A percentile compares a stretch with the other conserved stretches of the same genome.
Conservation (phyloP, 1,140 invertebrate species). For the Holotrichia oblita region DNA sequence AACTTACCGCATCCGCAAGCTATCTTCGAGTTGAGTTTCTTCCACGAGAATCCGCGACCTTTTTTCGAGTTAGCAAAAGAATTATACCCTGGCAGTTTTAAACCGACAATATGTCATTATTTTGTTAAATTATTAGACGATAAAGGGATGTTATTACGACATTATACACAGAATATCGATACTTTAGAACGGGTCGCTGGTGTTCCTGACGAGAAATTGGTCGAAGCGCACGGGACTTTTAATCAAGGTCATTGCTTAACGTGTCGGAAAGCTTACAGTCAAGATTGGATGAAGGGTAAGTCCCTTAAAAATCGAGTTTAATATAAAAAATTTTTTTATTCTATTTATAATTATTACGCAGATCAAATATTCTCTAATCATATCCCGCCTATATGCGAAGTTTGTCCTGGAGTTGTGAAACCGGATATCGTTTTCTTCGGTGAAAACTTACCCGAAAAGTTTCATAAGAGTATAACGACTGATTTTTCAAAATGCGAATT, state of each 20-base stretch:
- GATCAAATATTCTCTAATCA: conserved; percentile 77
- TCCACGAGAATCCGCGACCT: conserved; percentile 82
- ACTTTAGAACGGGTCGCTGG: conserved; percentile 89
- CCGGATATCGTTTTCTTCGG: conserved; percentile 97
- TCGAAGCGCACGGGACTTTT: conserved; percentile 96
- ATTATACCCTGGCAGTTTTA: conserved; percentile 83
- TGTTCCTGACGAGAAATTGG: conserved; percentile 84
- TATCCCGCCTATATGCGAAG: conserved; percentile 77
- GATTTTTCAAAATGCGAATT: conserved; percentile 92
- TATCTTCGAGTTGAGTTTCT: conserved; percentile 93
- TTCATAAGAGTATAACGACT: conserved; percentile 70
- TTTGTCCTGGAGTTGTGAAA: conserved; percentile 80
- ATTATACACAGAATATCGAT: conserved; percentile 96
- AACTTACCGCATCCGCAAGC: conserved; percentile 92
- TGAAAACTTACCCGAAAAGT: conserved; percentile 83
- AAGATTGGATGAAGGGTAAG: conserved; percentile 75
- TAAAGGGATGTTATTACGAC: conserved; percentile 80
- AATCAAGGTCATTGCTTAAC: conserved; percentile 86
- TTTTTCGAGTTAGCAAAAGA: conserved; percentile 90
- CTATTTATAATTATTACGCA: conserved; percentile 60
- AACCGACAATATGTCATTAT: conserved; percentile 85
- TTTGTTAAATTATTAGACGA: conserved; percentile 84
- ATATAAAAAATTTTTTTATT: background rate
- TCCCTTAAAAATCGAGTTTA: conserved; percentile 41
- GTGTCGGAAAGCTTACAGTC: conserved; percentile 77